Base-by-base conservation (phyloP, 2,113 vertebrate species). In the Prietella phreatophila region DNA sequence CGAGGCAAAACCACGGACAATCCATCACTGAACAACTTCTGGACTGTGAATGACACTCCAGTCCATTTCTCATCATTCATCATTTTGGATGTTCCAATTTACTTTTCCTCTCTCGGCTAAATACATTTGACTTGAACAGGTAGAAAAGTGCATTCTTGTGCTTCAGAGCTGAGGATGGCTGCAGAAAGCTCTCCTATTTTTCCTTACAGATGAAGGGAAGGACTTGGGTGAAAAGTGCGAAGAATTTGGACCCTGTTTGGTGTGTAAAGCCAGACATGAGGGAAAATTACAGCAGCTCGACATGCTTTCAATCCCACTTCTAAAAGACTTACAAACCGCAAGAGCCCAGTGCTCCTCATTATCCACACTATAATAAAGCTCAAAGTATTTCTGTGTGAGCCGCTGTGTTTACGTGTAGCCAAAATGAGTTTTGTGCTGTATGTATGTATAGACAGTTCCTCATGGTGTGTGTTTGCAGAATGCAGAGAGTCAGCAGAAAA, bases 401-500 rank as follows among this genome's bases (percentile, higher is more conserved):
- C 1, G 71, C 83, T 83, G 87, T 67, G 87, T 67, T 83, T 36
- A 75, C 0, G 61, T 85, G 67, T 55, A 67, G 79, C 69, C 84
- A 73, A 71, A 89, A 90, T 87, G 75, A 60, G 53, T 33, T 63
- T 76, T 60, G 33, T 27, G 22, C 33, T 61, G 30, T 88, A 33
- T 71, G 58, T 73, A 67, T 87, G 55, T 71, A 36, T 83, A 69
- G 82, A 88, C 53, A 76, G 83, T 47, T 9, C 73, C 65, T 83
- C 19, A 15, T 9, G 20, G 87, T 81, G 87, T 65, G 83, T 82
- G 87, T 89, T 91, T 88, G 85, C 79, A 88, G 79, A 91, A 88
- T 71, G 82, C 69, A 65, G 79, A 78, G 86, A 85, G 86, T 91
- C 89, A 91, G 92, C 90, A 92, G 76, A 91, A 89, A 85, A 89